Evolutionary conservation across 2,113 vertebrate genomes (phyloP).

Genomic region (Plecotus auritus): DNA sequence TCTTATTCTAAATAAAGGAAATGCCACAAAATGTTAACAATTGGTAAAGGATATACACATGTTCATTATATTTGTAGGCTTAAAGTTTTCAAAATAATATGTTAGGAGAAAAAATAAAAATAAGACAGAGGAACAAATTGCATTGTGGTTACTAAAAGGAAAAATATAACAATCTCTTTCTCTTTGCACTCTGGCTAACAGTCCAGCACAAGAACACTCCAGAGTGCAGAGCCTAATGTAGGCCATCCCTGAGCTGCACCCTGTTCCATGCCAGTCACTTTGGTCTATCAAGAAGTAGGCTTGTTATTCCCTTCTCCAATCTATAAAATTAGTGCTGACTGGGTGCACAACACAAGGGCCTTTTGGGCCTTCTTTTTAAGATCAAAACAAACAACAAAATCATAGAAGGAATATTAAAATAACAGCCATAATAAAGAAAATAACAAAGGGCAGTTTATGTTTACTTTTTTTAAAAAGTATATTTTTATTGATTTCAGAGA

Average conservation of each 20-base stretch:
- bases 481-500: too few species aligned
- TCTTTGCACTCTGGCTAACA: background rate
- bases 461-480: too few species aligned
- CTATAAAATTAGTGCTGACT: background rate
- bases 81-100: background rate
- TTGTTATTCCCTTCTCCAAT: background rate
- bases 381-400: background rate
- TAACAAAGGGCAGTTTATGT: background rate
- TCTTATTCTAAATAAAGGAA: background rate
- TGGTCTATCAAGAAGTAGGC: background rate
- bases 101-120: background rate
- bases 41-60: background rate
- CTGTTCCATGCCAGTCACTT: background rate
- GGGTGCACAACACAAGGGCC: background rate
- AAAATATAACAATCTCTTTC: background rate
- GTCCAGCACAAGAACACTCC: background rate
- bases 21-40: background rate
- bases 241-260: background rate
- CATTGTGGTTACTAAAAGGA: background rate
- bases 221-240: background rate
- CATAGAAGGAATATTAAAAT: background rate
- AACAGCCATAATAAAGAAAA: background rate
- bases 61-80: background rate
- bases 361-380: background rate
- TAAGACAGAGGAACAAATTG: background rate